Conservation (phyloP, 2,888 invertebrate genomes). For the Tipula confusa region DNA sequence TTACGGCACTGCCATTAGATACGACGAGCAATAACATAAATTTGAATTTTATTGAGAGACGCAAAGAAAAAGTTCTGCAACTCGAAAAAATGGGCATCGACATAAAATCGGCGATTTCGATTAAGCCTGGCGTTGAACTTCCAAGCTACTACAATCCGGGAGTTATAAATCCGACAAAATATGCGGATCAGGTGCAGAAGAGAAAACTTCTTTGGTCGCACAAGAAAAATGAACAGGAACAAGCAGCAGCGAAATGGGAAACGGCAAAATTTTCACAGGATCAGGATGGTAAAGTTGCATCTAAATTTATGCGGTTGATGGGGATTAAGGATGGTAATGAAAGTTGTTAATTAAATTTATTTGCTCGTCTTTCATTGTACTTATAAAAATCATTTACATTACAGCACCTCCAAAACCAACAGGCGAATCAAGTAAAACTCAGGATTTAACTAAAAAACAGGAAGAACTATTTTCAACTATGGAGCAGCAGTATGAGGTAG, state of each 20-base stretch:
- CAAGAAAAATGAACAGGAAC: slow-evolving; percentile 57
- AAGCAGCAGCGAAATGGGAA: slow-evolving; percentile 62
- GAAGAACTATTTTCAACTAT: slow-evolving; percentile 88
- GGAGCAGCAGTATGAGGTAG: slow-evolving; percentile 96
- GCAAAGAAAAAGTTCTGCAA: slow-evolving; percentile 50
- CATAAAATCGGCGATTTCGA: slow-evolving; percentile 50
- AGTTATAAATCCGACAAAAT: slow-evolving; percentile 70
- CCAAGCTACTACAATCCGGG: slow-evolving; percentile 73
- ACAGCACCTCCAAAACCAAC: slow-evolving; percentile 33
- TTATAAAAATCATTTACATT: neutral
- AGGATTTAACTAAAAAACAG: slow-evolving; percentile 42
- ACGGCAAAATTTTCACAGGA: slow-evolving; percentile 86
- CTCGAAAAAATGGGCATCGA: slow-evolving; percentile 53
- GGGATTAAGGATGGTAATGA: slow-evolving; percentile 66
- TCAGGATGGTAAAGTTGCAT: slow-evolving; percentile 84
- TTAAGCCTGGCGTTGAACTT: slow-evolving; percentile 39
- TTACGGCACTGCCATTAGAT: slow-evolving; percentile 43
- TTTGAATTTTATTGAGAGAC: slow-evolving; percentile 37
- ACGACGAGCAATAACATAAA: slow-evolving; percentile 36
- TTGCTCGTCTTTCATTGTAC: neutral
- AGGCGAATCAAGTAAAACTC: neutral
- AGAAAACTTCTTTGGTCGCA: slow-evolving; percentile 87
- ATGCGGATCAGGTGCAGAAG: slow-evolving; percentile 86
- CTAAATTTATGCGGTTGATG: slow-evolving; percentile 95
- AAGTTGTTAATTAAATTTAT: slow-evolving; percentile 29